Conservation (phyloP, 23 tunicate species). For the Styela clava region DNA sequence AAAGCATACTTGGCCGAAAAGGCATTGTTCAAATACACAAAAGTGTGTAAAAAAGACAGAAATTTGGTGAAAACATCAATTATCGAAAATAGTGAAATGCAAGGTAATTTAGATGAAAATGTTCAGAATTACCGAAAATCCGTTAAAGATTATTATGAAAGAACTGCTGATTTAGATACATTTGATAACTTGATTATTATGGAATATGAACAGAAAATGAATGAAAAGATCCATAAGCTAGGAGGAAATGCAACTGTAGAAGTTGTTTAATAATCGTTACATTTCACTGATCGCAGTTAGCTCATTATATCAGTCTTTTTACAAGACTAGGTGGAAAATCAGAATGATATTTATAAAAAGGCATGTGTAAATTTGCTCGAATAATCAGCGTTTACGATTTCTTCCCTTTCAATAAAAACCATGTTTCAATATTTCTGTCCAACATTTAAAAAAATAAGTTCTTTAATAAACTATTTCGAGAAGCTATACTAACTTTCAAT, state of each 20-base stretch:
- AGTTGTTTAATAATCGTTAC: neutral
- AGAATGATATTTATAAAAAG: no score
- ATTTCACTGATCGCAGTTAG: no score
- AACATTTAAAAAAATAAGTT: no score
- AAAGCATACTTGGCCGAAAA: constrained; percentile 55
- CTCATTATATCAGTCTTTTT: no score
- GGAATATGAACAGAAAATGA: neutral
- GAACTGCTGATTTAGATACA: constrained; percentile 10
- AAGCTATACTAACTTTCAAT: no score
- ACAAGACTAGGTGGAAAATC: no score
- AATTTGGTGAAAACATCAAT: constrained; percentile 10
- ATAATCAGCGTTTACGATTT: no score
- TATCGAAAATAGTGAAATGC: neutral
- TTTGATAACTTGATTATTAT: constrained; percentile 4
- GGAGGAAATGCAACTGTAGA: neutral
- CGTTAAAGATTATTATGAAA: constrained; percentile 1
- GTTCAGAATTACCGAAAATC: neutral
- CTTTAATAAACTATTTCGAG: no score
- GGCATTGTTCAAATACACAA: constrained; percentile 31
- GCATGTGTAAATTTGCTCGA: no score
- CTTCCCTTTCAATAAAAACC: no score
- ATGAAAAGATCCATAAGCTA: neutral
- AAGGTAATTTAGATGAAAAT: neutral
- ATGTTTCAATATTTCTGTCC: no score
- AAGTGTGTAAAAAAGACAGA: constrained; percentile 31